Evolutionary conservation across 2,888 invertebrate genomes (phyloP).

Genomic region (Notodonta dromedarius): DNA sequence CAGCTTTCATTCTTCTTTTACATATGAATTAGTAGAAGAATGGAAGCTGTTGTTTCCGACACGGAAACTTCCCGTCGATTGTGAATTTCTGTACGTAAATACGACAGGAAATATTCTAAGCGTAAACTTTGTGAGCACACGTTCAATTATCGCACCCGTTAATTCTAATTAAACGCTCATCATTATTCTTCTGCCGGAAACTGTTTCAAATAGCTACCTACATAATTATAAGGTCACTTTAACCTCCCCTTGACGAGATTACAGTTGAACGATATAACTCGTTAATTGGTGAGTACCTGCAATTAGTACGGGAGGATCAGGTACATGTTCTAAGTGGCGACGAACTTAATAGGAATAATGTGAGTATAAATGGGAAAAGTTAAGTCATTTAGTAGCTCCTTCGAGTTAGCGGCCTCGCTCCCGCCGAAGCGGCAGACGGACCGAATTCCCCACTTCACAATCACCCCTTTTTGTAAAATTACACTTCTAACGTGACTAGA

Average conservation of each 20-base stretch:
- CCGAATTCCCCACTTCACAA: conserved; percentile 64
- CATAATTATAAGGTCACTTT: conserved; percentile 40
- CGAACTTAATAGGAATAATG: conserved; percentile 78
- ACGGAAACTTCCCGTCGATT: too few relatives aligned
- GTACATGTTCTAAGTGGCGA: conserved; percentile 66
- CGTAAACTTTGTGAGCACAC: not conserved
- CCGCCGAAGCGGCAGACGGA: conserved; percentile 51
- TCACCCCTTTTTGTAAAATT: conserved; percentile 74
- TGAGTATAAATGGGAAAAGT: conserved; percentile 79
- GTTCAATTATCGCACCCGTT: not conserved
- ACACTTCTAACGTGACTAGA: conserved; percentile 69
- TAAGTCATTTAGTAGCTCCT: conserved; percentile 70
- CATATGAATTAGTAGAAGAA: too few relatives aligned
- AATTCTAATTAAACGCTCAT: conserved; percentile 5
- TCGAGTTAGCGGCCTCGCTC: conserved; percentile 53
- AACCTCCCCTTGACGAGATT: conserved; percentile 56
- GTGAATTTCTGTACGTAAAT: too few relatives aligned
- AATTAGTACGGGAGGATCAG: conserved; percentile 69
- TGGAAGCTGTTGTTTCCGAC: too few relatives aligned
- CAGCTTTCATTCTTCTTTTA: too few relatives aligned
- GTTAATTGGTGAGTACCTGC: conserved; percentile 68
- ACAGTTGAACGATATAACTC: conserved; percentile 61
- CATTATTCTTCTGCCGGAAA: conserved; percentile 15
- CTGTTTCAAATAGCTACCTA: conserved; percentile 25
- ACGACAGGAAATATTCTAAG: too few relatives aligned